Conservation (phyloP, 1,140 invertebrate genomes). For the Apis laboriosa region DNA sequence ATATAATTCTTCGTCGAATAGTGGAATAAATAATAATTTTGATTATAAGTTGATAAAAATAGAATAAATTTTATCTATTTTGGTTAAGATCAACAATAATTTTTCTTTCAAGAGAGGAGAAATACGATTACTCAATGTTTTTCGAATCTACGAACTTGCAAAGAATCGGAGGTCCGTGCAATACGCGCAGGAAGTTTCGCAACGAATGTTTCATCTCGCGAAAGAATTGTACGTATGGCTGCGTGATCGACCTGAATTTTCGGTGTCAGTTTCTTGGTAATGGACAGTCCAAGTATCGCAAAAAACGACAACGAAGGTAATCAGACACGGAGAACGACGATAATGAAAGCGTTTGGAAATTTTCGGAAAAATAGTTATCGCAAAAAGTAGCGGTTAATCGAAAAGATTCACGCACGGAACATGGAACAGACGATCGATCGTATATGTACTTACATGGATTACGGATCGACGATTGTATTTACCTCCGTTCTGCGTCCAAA, state of each 20-base stretch:
- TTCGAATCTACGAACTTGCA: not conserved
- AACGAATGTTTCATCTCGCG: slow-evolving; percentile 9
- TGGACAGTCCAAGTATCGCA: not conserved
- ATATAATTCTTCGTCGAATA: not conserved
- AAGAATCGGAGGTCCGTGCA: not conserved
- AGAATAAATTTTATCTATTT: no score
- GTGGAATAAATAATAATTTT: no score
- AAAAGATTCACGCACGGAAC: not conserved
- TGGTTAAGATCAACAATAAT: not conserved
- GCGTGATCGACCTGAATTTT: slow-evolving; percentile 26
- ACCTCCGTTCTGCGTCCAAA: slow-evolving; percentile 27
- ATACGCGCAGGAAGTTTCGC: slow-evolving; percentile 29
- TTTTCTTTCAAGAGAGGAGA: not conserved
- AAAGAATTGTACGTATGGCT: slow-evolving; percentile 5
- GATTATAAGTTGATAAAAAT: no score
- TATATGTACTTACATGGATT: no score
- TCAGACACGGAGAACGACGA: not conserved
- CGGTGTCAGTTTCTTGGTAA: not conserved
- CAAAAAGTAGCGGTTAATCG: not conserved
- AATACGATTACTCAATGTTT: not conserved
- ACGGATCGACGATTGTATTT: not conserved
- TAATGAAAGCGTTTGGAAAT: no score
- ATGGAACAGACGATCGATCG: not conserved
- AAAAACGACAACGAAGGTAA: not conserved
- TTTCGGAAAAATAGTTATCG: not conserved